These are phyloP conservation scores for Dicranocentrus wangi DNA, from an alignment of 2,888 invertebrate genomes.

Conservation along the genomic window DNA sequence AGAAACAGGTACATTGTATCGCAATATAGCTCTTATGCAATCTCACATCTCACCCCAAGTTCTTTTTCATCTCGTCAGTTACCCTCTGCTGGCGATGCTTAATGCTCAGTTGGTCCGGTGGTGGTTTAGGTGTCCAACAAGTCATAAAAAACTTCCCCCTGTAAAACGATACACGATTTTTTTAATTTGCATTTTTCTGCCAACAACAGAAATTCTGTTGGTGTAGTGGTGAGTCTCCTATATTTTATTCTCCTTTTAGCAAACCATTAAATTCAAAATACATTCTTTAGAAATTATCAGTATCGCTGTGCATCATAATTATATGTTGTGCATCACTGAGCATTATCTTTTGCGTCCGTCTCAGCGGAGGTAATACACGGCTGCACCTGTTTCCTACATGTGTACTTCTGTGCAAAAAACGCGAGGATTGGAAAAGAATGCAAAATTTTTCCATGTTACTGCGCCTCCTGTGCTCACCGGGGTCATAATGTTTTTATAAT, in stretches of 20 bases:
- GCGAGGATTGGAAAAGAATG: slow-evolving; percentile 5
- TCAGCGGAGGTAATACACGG: not conserved
- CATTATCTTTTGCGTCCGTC: slow-evolving; percentile 5
- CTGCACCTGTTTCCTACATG: slow-evolving; percentile 44
- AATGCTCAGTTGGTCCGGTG: too few relatives aligned
- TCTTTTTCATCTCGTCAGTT: slow-evolving; percentile 5
- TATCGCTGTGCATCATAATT: slow-evolving; percentile 33
- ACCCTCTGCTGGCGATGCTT: not conserved
- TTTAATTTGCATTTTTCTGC: too few relatives aligned
- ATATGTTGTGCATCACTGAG: slow-evolving; percentile 18
- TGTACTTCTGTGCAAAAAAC: slow-evolving; percentile 4
- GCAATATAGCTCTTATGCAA: too few relatives aligned
- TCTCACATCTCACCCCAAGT: too few relatives aligned
- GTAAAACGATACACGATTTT: too few relatives aligned
- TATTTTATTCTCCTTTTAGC: too few relatives aligned
- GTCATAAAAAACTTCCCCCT: too few relatives aligned
- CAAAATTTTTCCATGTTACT: not conserved
- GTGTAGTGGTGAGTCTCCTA: too few relatives aligned
- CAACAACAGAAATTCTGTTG: too few relatives aligned
- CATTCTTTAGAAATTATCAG: slow-evolving; percentile 4
- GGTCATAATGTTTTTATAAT: slow-evolving; percentile 26
- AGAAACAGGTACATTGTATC: too few relatives aligned
- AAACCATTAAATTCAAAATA: not conserved
- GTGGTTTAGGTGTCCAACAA: too few relatives aligned
- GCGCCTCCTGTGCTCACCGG: not conserved